Evolutionary conservation across 2,888 invertebrate species (phyloP), one percentile per base, ranked within the genome.

Genomic region (Aphodius granarius): DNA sequence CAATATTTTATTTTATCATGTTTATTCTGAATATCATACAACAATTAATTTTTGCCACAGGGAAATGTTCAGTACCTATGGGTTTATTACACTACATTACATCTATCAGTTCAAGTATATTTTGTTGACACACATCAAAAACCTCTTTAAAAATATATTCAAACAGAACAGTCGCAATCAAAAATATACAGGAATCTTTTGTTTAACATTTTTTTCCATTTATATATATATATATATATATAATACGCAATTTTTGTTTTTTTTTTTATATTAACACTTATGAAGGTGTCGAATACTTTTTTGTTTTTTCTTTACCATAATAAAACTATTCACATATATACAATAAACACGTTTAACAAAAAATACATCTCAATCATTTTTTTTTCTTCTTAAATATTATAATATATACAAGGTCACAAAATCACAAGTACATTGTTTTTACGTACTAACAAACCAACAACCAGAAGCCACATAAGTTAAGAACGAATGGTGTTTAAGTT

Each of bases 271-370:
- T 16, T 18, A 66, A 66, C 66, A 19, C 19, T 66, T 21, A 21
- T n/a, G n/a, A 66, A 21, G 20, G 21, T 21, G 18, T 19, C 19
- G 13, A 66, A 71, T 22, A 21, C 21, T 16, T 22, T 71, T 22
- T 71, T 21, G 17, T 13, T 16, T 22, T 22, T 22, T 22, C 17
- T 16, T 17, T 66, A 5, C n/a, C 4, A 21, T 19, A 43, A 43
- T 43, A 72, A 63, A 16, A 43, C 43, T 72, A 72, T 72, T 72
- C 72, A 72, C 72, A 72, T 72, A 72, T 72, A 23, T 72, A 72
- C 72, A 71, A 17, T 71, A 23, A 23, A 22, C 71, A 18, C 13
- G 43, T 71, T 71, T 71, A 71, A 23, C 21, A 71, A 21, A 43
- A 43, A 43, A 43, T 43, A 43, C 43, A 43, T 43, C 43, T 43